phyloP scores from a whole-genome alignment of 2,888 invertebrate species.

The Orthosia gracilis region DNA sequence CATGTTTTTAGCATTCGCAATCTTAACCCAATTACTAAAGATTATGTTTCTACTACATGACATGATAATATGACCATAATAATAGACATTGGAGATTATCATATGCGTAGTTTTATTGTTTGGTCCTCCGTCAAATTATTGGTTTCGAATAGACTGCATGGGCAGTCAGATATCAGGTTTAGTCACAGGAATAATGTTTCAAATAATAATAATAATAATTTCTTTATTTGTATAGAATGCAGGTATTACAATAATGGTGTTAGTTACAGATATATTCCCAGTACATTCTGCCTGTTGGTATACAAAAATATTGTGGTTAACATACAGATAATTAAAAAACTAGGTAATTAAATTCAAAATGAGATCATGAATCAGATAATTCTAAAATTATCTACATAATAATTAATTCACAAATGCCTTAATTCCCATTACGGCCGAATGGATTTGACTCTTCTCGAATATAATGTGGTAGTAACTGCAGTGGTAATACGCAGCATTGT shows the following conservation, averaged over 20 bases:
- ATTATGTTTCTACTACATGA: background rate
- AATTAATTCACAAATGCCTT: no score
- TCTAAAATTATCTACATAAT: no score
- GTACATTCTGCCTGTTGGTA: no score
- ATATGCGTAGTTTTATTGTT: background rate
- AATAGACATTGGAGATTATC: background rate
- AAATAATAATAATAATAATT: no score
- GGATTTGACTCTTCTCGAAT: background rate
- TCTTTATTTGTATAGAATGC: no score
- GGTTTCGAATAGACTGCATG: background rate
- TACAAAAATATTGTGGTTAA: no score
- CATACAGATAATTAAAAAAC: no score
- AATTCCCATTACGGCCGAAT: background rate
- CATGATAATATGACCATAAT: background rate
- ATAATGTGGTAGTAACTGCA: background rate
- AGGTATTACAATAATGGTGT: no score
- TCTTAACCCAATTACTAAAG: background rate
- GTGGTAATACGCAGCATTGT: background rate
- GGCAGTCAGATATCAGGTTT: background rate
- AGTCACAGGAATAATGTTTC: conserved; percentile 10
- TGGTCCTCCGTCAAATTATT: background rate
- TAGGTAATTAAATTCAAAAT: no score
- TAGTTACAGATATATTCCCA: no score
- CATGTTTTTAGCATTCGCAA: background rate
- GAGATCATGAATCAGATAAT: no score